Conservation (phyloP, 1,140 invertebrate genomes). For the Bicyclus anynana region DNA sequence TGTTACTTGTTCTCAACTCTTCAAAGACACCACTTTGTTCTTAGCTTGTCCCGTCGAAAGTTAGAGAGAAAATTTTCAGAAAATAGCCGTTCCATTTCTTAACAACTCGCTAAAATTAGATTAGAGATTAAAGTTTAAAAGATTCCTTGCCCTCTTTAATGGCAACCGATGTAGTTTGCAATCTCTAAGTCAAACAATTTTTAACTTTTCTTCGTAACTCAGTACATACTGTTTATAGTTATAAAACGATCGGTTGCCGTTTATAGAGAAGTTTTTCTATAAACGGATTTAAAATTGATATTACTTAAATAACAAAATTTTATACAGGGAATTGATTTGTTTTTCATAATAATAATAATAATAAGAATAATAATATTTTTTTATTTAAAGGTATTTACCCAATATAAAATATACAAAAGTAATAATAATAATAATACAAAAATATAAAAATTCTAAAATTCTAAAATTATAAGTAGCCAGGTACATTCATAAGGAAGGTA, state of each 20-base stretch:
- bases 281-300: slow-evolving; percentile 3
- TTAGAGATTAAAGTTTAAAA: slow-evolving; percentile 19
- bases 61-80: slow-evolving; percentile 19
- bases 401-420: no score
- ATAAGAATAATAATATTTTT: no score
- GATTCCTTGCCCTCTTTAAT: slow-evolving; percentile 12
- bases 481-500: no score
- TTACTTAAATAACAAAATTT: no score
- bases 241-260: slow-evolving; percentile 8
- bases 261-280: slow-evolving; percentile 10
- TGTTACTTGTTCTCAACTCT: slow-evolving; percentile 13
- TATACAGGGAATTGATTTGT: no score
- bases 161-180: slow-evolving; percentile 18
- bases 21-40: slow-evolving; percentile 14
- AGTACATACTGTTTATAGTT: slow-evolving; percentile 14
- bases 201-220: slow-evolving; percentile 20
- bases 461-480: no score
- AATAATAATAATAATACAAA: no score
- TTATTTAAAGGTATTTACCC: no score
- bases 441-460: no score
- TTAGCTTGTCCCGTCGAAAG: slow-evolving; percentile 8
- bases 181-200: slow-evolving; percentile 20
- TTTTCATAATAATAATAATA: no score
- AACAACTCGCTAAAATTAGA: slow-evolving; percentile 17
- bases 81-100: slow-evolving; percentile 17